Percentiles rank a stretch among this genome's conserved stretches.
Evolutionary conservation across 2,888 invertebrate genomes (phyloP).

Genomic region (Oithona nana): DNA sequence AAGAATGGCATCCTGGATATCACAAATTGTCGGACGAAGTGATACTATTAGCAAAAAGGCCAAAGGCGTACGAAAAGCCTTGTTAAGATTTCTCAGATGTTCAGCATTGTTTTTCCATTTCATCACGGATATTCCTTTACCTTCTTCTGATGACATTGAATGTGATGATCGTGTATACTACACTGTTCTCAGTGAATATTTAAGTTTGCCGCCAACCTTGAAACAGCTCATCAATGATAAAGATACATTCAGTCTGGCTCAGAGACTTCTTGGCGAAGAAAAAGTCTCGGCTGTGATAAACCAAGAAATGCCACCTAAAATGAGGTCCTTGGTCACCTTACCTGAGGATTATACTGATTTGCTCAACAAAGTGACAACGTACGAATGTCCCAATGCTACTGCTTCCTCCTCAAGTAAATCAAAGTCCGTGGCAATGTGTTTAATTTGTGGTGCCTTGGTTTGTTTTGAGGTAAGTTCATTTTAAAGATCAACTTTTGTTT

Average conservation of each 20-base stretch:
- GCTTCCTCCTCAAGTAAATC: background rate
- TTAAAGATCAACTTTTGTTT: background rate
- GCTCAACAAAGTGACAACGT: background rate
- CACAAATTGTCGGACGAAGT: background rate
- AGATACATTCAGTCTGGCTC: background rate
- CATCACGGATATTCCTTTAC: constrained; percentile 2
- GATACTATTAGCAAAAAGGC: background rate
- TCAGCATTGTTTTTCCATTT: background rate
- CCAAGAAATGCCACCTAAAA: background rate
- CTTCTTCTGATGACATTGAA: background rate
- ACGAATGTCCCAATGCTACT: constrained; percentile 1
- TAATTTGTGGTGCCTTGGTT: constrained; percentile 5
- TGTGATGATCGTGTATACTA: background rate
- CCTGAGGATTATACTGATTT: constrained; percentile 3
- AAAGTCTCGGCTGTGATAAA: background rate
- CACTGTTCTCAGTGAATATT: background rate
- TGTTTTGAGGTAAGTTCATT: constrained; percentile 2
- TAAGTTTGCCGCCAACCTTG: constrained; percentile 1
- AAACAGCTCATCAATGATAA: background rate
- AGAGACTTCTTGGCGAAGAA: background rate
- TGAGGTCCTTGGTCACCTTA: background rate
- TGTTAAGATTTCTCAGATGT: constrained; percentile 3
- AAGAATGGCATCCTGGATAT: background rate
- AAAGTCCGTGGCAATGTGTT: background rate
- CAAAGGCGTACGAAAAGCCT: background rate